Conservation (phyloP, 2,888 invertebrate species). For the Erebia palarica region DNA sequence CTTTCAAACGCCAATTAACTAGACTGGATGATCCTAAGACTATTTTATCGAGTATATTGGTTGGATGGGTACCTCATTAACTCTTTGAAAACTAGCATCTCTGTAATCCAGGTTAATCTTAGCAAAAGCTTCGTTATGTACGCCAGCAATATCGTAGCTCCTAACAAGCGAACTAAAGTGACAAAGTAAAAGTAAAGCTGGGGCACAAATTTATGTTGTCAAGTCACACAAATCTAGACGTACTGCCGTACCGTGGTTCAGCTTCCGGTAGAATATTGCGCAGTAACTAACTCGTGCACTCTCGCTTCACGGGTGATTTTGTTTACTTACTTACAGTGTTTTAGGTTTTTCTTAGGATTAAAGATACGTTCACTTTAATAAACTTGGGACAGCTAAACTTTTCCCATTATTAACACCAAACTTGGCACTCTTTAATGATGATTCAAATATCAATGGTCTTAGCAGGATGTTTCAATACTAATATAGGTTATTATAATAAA, state of each 20-base stretch:
- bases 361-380: neutral
- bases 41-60: too few species aligned
- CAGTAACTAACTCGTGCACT: conserved; percentile 29
- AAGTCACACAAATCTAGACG: conserved; percentile 38
- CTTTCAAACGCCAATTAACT: too few species aligned
- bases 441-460: too few species aligned
- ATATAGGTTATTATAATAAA: too few species aligned
- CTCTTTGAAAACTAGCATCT: too few species aligned
- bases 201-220: conserved; percentile 33
- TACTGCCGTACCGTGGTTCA: conserved; percentile 32
- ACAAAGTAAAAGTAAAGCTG: conserved; percentile 33
- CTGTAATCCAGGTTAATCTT: too few species aligned
- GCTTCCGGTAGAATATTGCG: conserved; percentile 39
- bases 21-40: too few species aligned
- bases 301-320: neutral
- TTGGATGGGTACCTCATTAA: too few species aligned
- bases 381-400: neutral
- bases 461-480: too few species aligned
- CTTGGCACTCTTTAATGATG: too few species aligned
- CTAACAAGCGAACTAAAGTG: conserved; percentile 24
- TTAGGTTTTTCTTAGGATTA: neutral
- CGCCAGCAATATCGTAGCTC: neutral
- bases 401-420: too few species aligned
- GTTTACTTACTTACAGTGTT: neutral
- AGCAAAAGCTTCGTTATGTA: neutral